Evolutionary conservation across 2,113 vertebrate genomes (phyloP).

Genomic region (Sminthopsis crassicaudata): DNA sequence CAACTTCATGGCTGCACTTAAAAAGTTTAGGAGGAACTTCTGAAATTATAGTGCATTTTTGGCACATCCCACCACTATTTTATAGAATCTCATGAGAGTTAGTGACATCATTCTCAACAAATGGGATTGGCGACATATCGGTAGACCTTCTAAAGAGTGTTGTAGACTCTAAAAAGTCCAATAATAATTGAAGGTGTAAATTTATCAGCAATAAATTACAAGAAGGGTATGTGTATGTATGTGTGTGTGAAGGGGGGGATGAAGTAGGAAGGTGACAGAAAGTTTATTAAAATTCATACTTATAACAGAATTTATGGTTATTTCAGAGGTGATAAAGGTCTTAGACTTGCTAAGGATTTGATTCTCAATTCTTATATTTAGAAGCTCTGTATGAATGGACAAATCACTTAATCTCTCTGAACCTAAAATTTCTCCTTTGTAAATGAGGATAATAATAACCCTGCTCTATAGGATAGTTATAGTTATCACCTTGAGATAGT

Average conservation of each 20-base stretch:
- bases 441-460: not conserved
- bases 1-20: not conserved
- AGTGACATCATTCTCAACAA: not conserved
- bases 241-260: not conserved
- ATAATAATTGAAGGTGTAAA: not conserved
- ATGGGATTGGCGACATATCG: not conserved
- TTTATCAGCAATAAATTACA: not conserved
- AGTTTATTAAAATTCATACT: not conserved
- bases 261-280: not conserved
- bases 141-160: not conserved
- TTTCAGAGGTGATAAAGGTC: slow-evolving; percentile 44
- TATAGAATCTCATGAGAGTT: not conserved
- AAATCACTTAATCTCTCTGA: not conserved
- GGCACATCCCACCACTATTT: slow-evolving; percentile 10
- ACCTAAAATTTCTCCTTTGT: not conserved
- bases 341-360: not conserved
- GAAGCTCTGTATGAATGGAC: not conserved
- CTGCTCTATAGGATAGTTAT: not conserved
- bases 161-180: not conserved
- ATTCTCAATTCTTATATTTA: not conserved
- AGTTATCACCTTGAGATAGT: not conserved
- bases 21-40: not conserved
- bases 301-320: slow-evolving; percentile 17
- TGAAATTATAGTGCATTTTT: slow-evolving; percentile 37
- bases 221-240: not conserved